Evolutionary conservation across 2,113 vertebrate genomes (phyloP), one percentile per base, ranked within the genome.

Genomic region (Hiodon tergisus): DNA sequence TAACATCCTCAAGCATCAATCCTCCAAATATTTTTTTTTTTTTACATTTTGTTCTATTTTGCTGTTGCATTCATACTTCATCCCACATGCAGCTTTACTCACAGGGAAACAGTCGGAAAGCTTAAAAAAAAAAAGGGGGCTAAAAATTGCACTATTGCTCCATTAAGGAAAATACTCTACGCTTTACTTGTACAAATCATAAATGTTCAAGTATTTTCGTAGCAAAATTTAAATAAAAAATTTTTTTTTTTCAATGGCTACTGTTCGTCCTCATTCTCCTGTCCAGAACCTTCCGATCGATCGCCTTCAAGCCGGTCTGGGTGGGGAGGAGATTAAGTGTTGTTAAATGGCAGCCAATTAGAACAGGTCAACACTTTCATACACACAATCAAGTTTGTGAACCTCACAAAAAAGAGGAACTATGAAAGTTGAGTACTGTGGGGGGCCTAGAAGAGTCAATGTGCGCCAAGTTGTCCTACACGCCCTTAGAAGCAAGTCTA

Each of bases 181-280:
- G 92, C 89, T 92, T 92, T 81, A 84, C 91, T 91, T 89, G 88
- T 95, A 95, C 91, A 95, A 96, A 95, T 94, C 86, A 89, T 81
- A 82, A 87, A 61, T 75, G 82, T 85, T 85, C 87, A 89, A 92
- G 89, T 91, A 90, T 88, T 94, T 84, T 86, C 31, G 81, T 81
- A 90, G 85, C 85, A 83, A 84, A 84, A 85, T 79, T 59, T 59
- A 58, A 71, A 79, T 77, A 86, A 85, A n/a, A 79, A 79, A 81
- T 80, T 4, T 77, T 76, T 72, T n/a, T n/a, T n/a, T n/a, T 31
- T 31, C 31, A 54, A 54, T 9, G 62, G 52, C 90, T 89, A 95
- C 79, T 94, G 91, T 81, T 98, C 92, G 2, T 98, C 96, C 78
- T 98, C 97, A 0, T 96, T 98, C 78, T 99, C 96, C 84, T 97